Evolutionary conservation across 2,797 vertebrate species (phyloP), one percentile per base, ranked within the genome.

Genomic region (Typhlichthys eigenmanni): DNA sequence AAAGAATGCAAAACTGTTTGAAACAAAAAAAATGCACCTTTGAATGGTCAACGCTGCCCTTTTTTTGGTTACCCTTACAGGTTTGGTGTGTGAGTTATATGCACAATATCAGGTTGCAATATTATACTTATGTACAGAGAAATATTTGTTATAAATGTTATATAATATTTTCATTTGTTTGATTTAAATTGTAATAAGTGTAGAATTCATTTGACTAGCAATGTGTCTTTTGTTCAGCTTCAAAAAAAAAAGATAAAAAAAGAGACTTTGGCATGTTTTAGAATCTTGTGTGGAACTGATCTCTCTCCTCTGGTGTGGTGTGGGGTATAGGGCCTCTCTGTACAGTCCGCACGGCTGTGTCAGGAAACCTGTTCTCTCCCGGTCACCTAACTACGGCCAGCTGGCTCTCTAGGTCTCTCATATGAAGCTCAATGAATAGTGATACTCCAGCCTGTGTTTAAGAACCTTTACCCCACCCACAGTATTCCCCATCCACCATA

Each of bases 61-160:
- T 43, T 80, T 71, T 72, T 84, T 74, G 72, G 79, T 74, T 49
- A 73, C 75, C 65, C 57, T 77, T 76, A 77, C 77, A 79, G 76
- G 74, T 87, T 83, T 81, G 81, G 75, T 88, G 86, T 86, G 85
- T 85, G 78, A 92, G 84, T 89, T 89, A 88, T 91, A 93, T 93
- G 90, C 91, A 92, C 89, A 92, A 91, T 92, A 91, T 92, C 91
- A 92, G 92, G 92, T 92, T 91, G 91, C 92, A 93, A 93, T 92
- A 92, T 91, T 89, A 90, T 88, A 83, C 71, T 90, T 85, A 71
- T 91, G 90, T 91, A 91, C 85, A 91, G 82, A 88, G 50, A 87
- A 80, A 82, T 68, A 79, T 87, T 69, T 81, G 81, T 82, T 91
- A 88, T 84, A 69, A 84, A 69, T 85, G 84, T 87, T 83, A 71